Evolutionary conservation across 2,113 vertebrate genomes (phyloP).

Genomic region (Platanista minor): DNA sequence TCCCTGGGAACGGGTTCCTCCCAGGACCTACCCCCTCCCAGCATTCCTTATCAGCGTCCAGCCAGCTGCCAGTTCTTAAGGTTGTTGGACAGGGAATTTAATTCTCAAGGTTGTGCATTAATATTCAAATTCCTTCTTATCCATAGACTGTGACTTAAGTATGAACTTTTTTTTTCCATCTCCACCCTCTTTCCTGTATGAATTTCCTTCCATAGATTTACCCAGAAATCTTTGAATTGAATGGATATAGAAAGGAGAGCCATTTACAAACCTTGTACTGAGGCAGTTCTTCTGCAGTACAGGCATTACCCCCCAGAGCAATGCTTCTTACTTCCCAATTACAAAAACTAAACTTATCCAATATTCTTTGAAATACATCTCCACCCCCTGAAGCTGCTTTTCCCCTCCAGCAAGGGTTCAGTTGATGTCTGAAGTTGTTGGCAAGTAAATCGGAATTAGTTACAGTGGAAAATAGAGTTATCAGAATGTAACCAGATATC

Average conservation of each 20-base stretch:
- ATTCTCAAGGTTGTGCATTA: conserved; percentile 80
- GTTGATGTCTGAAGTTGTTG: conserved; percentile 69
- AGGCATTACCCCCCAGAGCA: neutral
- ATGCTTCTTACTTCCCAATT: conserved; percentile 19
- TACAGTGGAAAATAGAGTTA: conserved; percentile 78
- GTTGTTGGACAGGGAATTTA: conserved; percentile 78
- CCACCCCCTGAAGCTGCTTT: neutral
- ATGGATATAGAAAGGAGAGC: conserved; percentile 39
- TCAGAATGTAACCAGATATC: conserved; percentile 70
- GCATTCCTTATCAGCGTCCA: conserved; percentile 80
- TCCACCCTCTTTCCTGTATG: conserved; percentile 82
- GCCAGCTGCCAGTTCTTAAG: conserved; percentile 81
- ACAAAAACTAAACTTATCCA: conserved; percentile 39
- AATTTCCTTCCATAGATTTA: conserved; percentile 82
- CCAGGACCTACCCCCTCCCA: conserved; percentile 51
- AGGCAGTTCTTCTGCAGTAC: neutral
- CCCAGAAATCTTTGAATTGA: conserved; percentile 78
- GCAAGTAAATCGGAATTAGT: conserved; percentile 73
- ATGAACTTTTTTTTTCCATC: conserved; percentile 80
- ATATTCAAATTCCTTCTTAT: conserved; percentile 84
- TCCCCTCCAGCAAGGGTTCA: conserved; percentile 50
- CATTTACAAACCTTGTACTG: conserved; percentile 25
- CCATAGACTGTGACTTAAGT: conserved; percentile 74
- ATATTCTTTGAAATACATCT: conserved; percentile 49
- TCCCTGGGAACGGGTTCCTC: conserved; percentile 82